Evolutionary conservation across 2,888 invertebrate species (phyloP).

Genomic region (Agriopis leucophaearia): DNA sequence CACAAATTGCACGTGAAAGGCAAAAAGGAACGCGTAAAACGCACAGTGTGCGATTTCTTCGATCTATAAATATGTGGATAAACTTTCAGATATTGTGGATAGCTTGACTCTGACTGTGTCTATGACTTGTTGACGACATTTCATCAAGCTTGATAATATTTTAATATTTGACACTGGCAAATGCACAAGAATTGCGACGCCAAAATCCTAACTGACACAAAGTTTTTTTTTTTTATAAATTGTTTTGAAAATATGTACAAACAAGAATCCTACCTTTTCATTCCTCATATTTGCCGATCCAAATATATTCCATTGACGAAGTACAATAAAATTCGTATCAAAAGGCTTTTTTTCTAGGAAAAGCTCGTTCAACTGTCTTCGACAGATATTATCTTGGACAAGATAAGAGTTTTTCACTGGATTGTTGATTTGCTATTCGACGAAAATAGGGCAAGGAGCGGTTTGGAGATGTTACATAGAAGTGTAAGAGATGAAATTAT

Average conservation of each 20-base stretch:
- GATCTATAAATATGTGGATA: too few relatives aligned
- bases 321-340: conserved; percentile 18
- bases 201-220: too few relatives aligned
- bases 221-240: too few relatives aligned
- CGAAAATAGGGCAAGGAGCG: conserved; percentile 47
- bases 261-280: neutral
- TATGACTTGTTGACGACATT: too few relatives aligned
- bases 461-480: conserved; percentile 54
- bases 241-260: neutral
- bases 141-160: too few relatives aligned
- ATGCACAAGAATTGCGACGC: too few relatives aligned
- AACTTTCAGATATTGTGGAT: too few relatives aligned
- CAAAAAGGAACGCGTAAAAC: too few relatives aligned
- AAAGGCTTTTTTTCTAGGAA: conserved; percentile 33
- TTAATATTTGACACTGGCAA: too few relatives aligned
- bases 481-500: conserved; percentile 6
- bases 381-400: conserved; percentile 72
- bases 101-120: too few relatives aligned
- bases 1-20: too few relatives aligned
- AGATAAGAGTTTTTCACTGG: conserved; percentile 72
- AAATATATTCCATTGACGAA: conserved; percentile 17
- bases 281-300: neutral
- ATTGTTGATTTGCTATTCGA: conserved; percentile 70
- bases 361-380: conserved; percentile 50
- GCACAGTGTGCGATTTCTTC: too few relatives aligned